Base-by-base conservation (phyloP, 2,797 vertebrate genomes). In the Enteromius trimaculatus region DNA sequence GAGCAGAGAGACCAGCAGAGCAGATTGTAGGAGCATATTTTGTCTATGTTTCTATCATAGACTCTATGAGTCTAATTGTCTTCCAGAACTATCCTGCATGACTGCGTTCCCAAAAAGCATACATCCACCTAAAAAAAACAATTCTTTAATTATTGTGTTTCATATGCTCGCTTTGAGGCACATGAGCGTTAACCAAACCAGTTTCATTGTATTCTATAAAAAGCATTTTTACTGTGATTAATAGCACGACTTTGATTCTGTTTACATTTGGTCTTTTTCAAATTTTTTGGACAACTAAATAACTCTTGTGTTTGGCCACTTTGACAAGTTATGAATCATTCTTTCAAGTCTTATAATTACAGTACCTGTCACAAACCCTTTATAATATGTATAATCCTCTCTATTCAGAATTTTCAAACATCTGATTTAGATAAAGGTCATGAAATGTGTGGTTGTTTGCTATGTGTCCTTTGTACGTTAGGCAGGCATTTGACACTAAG, bases 251-350 rank as follows among this genome's bases (percentile, higher is more conserved):
- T 51, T 47, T 69, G 1, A 6, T 26, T 71, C 7, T 31, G 9
- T 51, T 31, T 51, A 29, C 8, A 29, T 29, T 71, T 47, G 3
- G 69, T 53, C 4, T 74, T 31, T 72, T 21, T 3, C 4, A n/a
- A 0, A 7, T 29, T 66, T 72, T 49, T 19, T 39, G 21, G 16
- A 55, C 47, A 55, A 11, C 1, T 75, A 76, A 66, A 82, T 66
- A 42, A 55, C 62, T 11, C 3, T 19, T 34, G 29, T 74, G 14
- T 81, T 74, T 81, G 29, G 19, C 10, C 44, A 42, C n/a, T 37
- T 64, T 49, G n/a, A 65, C 14, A 66, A 49, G 77, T n/a, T 37
- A 37, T 79, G 21, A 51, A 79, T 79, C 29, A 78, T 31, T 64
- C 60, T 78, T 64, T 65, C 13, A 65, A 49, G 11, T 29, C 17